Conservation (phyloP, 2,797 vertebrate species). For the Crenuchus spilurus region DNA sequence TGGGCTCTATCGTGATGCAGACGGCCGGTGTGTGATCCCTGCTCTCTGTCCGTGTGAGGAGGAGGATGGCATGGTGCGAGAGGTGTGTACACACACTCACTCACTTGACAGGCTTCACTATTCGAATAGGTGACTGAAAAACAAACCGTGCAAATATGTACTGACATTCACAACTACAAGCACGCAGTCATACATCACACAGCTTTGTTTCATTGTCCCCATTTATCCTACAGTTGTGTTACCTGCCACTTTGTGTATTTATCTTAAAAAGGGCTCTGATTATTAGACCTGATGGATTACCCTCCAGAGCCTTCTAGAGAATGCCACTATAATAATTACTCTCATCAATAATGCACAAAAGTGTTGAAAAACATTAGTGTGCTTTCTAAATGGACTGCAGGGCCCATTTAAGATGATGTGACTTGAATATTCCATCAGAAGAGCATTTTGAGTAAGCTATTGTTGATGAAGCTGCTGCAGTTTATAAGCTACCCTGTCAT, state of each 20-base stretch:
- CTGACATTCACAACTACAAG: not conserved
- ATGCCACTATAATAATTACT: constrained; percentile 56
- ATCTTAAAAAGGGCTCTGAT: constrained; percentile 60
- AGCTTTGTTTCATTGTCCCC: not conserved
- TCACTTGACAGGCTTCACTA: constrained; percentile 23
- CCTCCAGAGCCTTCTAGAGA: constrained; percentile 60
- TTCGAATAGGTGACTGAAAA: not conserved
- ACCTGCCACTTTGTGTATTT: constrained; percentile 64
- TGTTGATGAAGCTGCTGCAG: not conserved
- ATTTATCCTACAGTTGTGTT: constrained; percentile 28
- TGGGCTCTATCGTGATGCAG: constrained; percentile 76
- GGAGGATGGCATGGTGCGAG: constrained; percentile 62
- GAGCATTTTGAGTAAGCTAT: not conserved
- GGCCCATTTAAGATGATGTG: not conserved
- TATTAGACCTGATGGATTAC: constrained; percentile 67
- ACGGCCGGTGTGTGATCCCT: constrained; percentile 76
- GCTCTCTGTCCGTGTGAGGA: constrained; percentile 83
- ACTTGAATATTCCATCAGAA: not conserved
- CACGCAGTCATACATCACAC: not conserved
- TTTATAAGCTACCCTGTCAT: not conserved
- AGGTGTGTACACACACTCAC: constrained; percentile 59
- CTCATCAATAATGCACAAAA: constrained; percentile 70
- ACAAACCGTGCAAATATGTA: constrained; percentile 31
- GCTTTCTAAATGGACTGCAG: constrained; percentile 24
- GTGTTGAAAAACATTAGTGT: constrained; percentile 54